Evolutionary conservation across 2,113 vertebrate species (phyloP), one percentile per base, ranked within the genome.

Genomic region (Agapornis roseicollis): DNA sequence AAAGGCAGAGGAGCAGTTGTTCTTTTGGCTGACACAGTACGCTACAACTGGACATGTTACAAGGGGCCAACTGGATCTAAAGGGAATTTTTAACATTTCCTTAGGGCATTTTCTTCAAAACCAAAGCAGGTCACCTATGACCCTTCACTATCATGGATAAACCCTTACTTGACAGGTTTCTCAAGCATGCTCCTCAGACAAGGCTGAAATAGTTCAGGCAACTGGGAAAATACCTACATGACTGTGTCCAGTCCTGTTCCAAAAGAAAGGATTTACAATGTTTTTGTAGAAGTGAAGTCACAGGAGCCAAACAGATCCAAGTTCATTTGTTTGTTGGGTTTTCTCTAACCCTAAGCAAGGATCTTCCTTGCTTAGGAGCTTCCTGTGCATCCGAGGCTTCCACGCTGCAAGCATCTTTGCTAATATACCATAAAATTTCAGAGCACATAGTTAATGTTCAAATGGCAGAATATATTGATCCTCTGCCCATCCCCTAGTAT

Each of bases 401-500:
- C 53, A 88, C 86, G 80, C 86, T 50, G 76, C 88, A 53, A 96
- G 85, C 85, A 53, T 91, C 93, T 97, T 97, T 91, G 93, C 94
- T 88, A 96, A 95, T 94, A 71, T 86, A 63, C 90, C 94, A 97
- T 98, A 96, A 98, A 96, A 98, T 98, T 98, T 97, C 98, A 95
- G 97, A 97, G 97, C 98, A 98, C 97, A 98, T 95, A 96, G 96
- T 97, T 98, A 98, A 98, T 98, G 98, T 95, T 97, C 97, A 97
- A 96, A 97, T 97, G 95, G 97, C 90, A 97, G 94, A 93, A 96
- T 93, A 90, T 97, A 98, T 98, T 85, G 98, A 98, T 98, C 95
- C 92, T 74, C 95, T 98, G 97, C 97, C 97, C 98, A 98, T 98
- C 98, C 97, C 96, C 97, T 97, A 98, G 98, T 98, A 98, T 97